These are phyloP conservation scores for Sinocyclocheilus anshuiensis DNA, from an alignment of 2,113 vertebrate genomes.

Conservation along the genomic window DNA sequence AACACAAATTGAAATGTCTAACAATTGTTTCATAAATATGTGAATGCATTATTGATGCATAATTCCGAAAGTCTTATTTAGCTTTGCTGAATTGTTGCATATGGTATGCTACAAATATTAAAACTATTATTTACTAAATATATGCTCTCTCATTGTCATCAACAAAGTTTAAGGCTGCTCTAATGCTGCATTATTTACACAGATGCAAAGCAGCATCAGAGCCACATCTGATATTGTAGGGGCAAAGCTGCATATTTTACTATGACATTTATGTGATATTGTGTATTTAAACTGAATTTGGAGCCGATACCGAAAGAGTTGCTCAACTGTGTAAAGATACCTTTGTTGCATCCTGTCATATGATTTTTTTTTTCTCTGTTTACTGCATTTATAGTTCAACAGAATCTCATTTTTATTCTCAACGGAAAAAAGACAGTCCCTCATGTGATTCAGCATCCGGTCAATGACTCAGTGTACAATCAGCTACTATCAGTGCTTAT, in stretches of 20 bases:
- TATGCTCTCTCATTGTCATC: neutral
- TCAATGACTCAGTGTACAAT: conserved; percentile 36
- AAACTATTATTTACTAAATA: neutral
- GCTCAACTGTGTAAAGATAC: neutral
- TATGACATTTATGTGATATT: neutral
- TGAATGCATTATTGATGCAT: neutral
- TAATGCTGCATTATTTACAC: neutral
- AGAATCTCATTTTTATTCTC: conserved; percentile 34
- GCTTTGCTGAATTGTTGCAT: neutral
- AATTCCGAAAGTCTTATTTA: neutral
- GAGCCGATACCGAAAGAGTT: neutral
- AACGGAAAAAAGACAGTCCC: conserved; percentile 29
- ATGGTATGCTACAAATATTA: neutral
- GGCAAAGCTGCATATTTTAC: neutral
- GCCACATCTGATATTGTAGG: no score
- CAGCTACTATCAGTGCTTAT: conserved; percentile 5
- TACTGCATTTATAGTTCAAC: conserved; percentile 34
- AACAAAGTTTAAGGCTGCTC: neutral
- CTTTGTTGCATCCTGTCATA: conserved; percentile 24
- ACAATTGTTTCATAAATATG: neutral
- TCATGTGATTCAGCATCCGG: conserved; percentile 4
- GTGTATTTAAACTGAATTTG: neutral
- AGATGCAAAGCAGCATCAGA: neutral
- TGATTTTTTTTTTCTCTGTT: conserved; percentile 39
- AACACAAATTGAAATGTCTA: neutral